Conservation (phyloP, 2,888 invertebrate species). For the Vandiemenella viatica region DNA sequence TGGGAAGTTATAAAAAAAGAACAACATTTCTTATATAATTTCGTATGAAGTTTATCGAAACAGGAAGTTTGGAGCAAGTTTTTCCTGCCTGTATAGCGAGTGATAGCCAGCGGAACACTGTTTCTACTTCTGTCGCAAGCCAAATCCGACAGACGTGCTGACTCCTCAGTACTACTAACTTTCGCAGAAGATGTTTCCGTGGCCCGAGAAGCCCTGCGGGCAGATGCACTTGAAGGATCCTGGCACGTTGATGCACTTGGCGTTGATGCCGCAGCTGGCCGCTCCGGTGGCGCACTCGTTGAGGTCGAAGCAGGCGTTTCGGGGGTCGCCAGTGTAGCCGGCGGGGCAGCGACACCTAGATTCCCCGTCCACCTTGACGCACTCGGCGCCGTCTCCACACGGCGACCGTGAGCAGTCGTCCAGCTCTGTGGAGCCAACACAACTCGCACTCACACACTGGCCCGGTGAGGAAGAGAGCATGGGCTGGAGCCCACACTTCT, state of each 20-base stretch:
- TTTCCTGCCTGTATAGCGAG: no score
- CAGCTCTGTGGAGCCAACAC: constrained; percentile 38
- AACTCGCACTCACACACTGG: constrained; percentile 6
- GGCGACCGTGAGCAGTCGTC: constrained; percentile 48
- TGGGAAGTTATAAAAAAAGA: no score
- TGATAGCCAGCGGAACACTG: no score
- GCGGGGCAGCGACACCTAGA: constrained; percentile 56
- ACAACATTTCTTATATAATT: no score
- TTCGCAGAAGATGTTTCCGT: constrained; percentile 59
- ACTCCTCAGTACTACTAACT: no score
- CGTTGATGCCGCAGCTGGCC: constrained; percentile 53
- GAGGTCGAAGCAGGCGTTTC: constrained; percentile 50
- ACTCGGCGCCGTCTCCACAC: constrained; percentile 54
- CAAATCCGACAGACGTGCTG: no score
- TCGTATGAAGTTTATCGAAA: no score
- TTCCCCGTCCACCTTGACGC: constrained; percentile 60
- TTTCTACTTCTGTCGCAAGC: no score
- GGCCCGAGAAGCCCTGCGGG: constrained; percentile 58
- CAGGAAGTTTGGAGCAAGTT: no score
- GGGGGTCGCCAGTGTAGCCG: constrained; percentile 48
- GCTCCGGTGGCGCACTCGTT: constrained; percentile 54
- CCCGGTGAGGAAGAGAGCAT: no score
- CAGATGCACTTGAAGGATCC: constrained; percentile 66
- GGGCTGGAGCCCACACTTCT: no score
- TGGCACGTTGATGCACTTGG: constrained; percentile 66